Percentiles rank a stretch among this genome's conserved stretches.
These are phyloP conservation scores for Nephrotoma guestfalica DNA, from an alignment of 2,888 invertebrate species.

Conservation along the genomic window DNA sequence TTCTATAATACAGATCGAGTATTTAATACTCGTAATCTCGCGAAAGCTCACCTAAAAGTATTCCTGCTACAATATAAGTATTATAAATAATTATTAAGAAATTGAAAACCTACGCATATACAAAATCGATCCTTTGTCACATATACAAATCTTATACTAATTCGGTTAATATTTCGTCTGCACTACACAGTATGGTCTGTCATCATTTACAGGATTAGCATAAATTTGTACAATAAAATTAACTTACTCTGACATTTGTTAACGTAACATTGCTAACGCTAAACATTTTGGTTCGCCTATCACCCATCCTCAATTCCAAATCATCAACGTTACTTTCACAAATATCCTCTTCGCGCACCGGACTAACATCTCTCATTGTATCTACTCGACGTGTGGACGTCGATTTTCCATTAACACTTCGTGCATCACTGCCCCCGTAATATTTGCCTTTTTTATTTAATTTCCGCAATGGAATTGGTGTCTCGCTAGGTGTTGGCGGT, in stretches of 20 bases:
- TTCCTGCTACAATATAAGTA: too few species aligned
- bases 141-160: too few species aligned
- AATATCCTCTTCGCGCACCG: conserved; percentile 16
- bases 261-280: conserved; percentile 42
- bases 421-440: not conserved
- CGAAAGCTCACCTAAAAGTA: too few species aligned
- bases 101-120: too few species aligned
- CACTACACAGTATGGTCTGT: not conserved
- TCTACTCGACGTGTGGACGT: not conserved
- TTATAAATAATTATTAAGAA: too few species aligned
- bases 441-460: conserved; percentile 2
- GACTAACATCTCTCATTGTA: conserved; percentile 9
- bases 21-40: too few species aligned
- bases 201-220: not conserved
- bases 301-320: conserved; percentile 30
- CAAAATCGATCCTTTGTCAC: too few species aligned
- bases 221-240: conserved; percentile 10
- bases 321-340: conserved; percentile 34
- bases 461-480: conserved; percentile 9
- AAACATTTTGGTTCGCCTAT: conserved; percentile 31
- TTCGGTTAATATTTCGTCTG: not conserved
- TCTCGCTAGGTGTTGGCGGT: conserved; percentile 10
- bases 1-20: too few species aligned
- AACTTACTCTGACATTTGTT: conserved; percentile 41
- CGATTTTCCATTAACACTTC: conserved; percentile 5